These are phyloP conservation scores for Liasis olivaceus DNA, from an alignment of 2,797 vertebrate genomes.

Conservation along the genomic window DNA sequence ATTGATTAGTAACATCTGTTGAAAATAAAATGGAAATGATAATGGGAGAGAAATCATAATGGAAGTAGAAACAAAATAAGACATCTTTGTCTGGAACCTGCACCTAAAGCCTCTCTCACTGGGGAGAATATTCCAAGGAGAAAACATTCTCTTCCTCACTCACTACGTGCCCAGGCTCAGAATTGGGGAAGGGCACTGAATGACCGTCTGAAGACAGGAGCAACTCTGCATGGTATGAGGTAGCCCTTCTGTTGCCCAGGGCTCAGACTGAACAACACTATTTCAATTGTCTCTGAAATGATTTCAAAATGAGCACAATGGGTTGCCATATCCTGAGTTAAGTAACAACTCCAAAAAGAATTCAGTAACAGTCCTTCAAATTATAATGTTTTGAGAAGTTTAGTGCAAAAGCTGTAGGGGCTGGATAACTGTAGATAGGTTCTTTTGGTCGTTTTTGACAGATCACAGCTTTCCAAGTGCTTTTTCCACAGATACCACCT, in stretches of 20 bases:
- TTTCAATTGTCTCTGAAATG: neutral
- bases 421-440: neutral
- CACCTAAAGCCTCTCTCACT: too few relatives aligned
- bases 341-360: neutral
- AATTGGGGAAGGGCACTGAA: neutral
- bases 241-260: neutral
- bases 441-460: neutral
- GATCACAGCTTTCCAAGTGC: too few relatives aligned
- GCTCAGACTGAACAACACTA: neutral
- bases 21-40: too few relatives aligned
- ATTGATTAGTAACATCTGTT: too few relatives aligned
- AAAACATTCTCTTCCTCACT: neutral
- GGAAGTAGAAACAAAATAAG: too few relatives aligned
- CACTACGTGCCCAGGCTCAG: neutral
- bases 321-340: neutral
- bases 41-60: too few relatives aligned
- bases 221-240: too few relatives aligned
- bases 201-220: neutral
- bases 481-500: too few relatives aligned
- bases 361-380: neutral
- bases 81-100: too few relatives aligned
- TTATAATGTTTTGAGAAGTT: neutral
- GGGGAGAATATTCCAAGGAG: neutral
- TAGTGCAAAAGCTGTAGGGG: neutral
- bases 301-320: neutral